phyloP scores from a whole-genome alignment of 2,113 vertebrate species.

The Psilopogon haemacephalus region DNA sequence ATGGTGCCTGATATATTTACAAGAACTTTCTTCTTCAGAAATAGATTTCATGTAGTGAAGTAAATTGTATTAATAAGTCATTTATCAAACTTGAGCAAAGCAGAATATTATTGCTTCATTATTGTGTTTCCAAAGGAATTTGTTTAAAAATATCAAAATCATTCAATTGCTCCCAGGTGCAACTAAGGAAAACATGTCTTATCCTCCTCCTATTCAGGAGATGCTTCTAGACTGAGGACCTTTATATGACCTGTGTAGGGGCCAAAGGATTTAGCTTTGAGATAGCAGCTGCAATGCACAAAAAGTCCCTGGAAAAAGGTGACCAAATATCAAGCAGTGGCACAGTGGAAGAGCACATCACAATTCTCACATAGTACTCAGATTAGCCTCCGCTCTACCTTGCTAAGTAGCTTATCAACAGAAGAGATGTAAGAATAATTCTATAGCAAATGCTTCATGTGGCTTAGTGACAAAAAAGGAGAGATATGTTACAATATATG shows the following conservation, averaged over 20 bases:
- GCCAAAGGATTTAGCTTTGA: neutral
- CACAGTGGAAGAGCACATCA: neutral
- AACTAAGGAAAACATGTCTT: neutral
- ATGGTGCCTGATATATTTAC: neutral
- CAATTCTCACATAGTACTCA: neutral
- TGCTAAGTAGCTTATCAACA: constrained; percentile 48
- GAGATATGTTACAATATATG: neutral
- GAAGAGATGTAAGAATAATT: constrained; percentile 27
- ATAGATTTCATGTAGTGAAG: neutral
- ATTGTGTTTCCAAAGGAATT: neutral
- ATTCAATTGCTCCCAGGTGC: neutral
- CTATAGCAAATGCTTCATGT: neutral
- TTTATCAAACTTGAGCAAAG: neutral
- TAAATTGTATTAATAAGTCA: constrained; percentile 21
- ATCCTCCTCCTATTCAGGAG: neutral
- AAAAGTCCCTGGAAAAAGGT: neutral
- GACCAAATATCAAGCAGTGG: neutral
- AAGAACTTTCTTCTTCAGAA: constrained; percentile 7
- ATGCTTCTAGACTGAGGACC: neutral
- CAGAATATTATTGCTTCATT: neutral
- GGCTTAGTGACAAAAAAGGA: constrained; percentile 24
- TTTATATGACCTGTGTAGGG: neutral
- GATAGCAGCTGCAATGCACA: neutral
- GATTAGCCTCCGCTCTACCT: constrained; percentile 20
- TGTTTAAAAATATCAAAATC: neutral